Base-by-base conservation (phyloP, 2,797 vertebrate species). In the Spinus olivaceus region DNA sequence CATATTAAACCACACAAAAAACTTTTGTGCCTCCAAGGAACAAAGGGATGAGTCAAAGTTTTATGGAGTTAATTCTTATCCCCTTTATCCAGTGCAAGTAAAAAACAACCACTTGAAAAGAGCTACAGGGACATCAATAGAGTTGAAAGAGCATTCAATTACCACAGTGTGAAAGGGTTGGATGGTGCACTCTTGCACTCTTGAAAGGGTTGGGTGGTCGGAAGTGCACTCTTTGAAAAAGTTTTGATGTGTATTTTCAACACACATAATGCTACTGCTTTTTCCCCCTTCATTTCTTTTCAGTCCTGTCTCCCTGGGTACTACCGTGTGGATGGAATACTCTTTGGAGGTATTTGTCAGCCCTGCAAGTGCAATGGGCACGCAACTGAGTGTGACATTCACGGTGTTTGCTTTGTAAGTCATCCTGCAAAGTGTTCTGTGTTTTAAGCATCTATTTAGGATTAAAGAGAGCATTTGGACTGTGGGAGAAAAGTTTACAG, bases 311-410 rank as follows among this genome's bases (percentile, higher is more conserved):
- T 98, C 37, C 95, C 98, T 32, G 98, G 99, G 24, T 99, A 99
- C 92, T 99, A 99, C 93, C 98, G 99, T 13, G 98, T 99, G 54
- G 98, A 98, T 4, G 99, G 98, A 41, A 98, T 99, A 79, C 97
- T 99, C 90, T 99, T 99, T 39, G 99, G 99, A 63, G 99, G 99
- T 15, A 99, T 99, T 92, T 99, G 99, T 78, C 97, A 99, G 47
- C 98, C 98, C 81, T 99, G 99, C 84, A 98, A 98, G 59, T 99
- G 99, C 95, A 98, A 99, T 3, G 98, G 98, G 66, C 99, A 99
- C 22, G 98, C 98, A 23, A 49, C 92, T 0, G 97, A 98, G 72
- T 99, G 99, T 61, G 98, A 99, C 81, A 90, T 96, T 82, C 97
- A 97, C 1, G 99, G 99, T 32, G 87, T 98, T 57, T 99, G 99